Base-by-base conservation (phyloP, 2,113 vertebrate genomes). In the Quiscalus mexicanus region DNA sequence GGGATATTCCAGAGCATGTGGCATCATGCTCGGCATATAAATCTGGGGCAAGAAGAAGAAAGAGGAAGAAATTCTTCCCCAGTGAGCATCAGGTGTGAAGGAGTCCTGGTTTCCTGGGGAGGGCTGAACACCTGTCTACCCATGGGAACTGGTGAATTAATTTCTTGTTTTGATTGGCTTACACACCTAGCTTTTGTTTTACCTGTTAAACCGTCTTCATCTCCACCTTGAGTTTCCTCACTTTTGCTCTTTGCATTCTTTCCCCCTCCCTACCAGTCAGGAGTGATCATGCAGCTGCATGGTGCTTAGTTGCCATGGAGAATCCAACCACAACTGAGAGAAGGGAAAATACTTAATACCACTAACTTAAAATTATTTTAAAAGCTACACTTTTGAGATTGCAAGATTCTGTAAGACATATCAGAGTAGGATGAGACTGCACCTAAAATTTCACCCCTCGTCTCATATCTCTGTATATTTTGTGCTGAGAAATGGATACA, bases 261-360 rank as follows among this genome's bases (percentile, higher is more conserved):
- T n/a, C 11, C 33, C 8, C 8, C 2, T 15, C 12, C 11, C 10
- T 10, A 27, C 6, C 15, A 52, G 5, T 4, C 21, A 14, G 8
- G 59, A 59, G 16, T 23, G 28, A 59, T 25, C 10, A 22, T 53
- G 21, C 28, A 50, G 21, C 14, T 79, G 10, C 15, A 39, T 10
- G 9, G 21, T 5, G 3, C n/a, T 73, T 47, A 35, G 21, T 5
- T 53, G 25, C 16, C 33, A n/a, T 23, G 25, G 16, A 53, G 39
- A 21, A 44, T 45, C 45, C 55, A 75, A 45, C 9, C 28, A 37
- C 1, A 5, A 47, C 9, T 16, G 18, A 41, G 33, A 60, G 11
- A 50, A 41, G 23, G 14, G 8, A 74, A 37, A 23, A 8, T 15
- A 21, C 5, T 80, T 80, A 69, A 45, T 44, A n/a, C 5, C 37